A percentile compares a stretch with the other conserved stretches of the same genome.
Evolutionary conservation across 2,797 vertebrate species (phyloP).

Genomic region (Cynopterus sphinx): DNA sequence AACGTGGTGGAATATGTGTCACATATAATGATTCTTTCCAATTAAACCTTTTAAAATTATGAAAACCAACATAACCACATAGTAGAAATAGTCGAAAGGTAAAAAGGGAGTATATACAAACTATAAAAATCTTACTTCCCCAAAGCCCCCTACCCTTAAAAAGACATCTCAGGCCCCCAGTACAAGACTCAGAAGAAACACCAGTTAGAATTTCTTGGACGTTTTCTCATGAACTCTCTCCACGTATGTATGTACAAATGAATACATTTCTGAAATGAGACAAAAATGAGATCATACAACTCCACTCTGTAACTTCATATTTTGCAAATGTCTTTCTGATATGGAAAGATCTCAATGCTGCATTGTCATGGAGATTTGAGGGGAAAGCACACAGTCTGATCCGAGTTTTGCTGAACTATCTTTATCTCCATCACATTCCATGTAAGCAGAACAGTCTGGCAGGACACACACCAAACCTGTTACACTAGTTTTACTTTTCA

Average conservation of each 20-base stretch:
- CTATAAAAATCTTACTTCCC: background rate
- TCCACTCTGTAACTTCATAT: background rate
- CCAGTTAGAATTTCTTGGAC: background rate
- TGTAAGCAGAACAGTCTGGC: accelerated
- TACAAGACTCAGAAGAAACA: background rate
- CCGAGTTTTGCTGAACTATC: background rate
- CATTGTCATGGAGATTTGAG: too few species aligned
- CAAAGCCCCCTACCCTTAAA: background rate
- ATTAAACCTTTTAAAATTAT: background rate
- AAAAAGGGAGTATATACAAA: background rate
- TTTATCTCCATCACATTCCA: background rate
- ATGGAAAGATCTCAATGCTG: background rate
- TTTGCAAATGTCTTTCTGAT: background rate
- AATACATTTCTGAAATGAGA: background rate
- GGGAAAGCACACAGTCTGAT: background rate
- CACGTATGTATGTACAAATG: background rate
- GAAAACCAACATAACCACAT: background rate
- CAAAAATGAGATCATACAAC: background rate
- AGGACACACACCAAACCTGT: accelerated
- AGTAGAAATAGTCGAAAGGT: background rate
- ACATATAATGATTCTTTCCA: background rate
- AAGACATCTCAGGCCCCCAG: background rate
- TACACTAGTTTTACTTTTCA: background rate
- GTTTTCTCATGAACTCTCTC: background rate
- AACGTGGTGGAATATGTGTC: background rate